Evolutionary conservation across 2,113 vertebrate genomes (phyloP), one percentile per base, ranked within the genome.

Genomic region (Phodopus roborovskii): DNA sequence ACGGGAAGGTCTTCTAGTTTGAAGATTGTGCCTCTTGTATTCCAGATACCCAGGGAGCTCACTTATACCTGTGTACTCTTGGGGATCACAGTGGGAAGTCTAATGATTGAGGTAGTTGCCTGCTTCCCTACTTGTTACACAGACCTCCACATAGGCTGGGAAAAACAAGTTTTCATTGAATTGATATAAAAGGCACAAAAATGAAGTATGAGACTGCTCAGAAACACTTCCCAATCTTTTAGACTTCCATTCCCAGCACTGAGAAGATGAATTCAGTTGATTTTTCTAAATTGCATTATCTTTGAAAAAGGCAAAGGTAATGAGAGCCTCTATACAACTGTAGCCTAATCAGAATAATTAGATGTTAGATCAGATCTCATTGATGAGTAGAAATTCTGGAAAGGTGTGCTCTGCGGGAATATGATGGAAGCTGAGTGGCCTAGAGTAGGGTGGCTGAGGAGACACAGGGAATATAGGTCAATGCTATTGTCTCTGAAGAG

Each of bases 331-430:
- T 58, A 70, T 58, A 68, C 11, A 12, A 71, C 87, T 92, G 79
- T 74, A 36, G 53, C 53, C 6, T 73, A 81, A 96, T 91, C 50
- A 92, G 70, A 94, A 91, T 92, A 96, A 94, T 95, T 91, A 91
- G 79, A 73, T 91, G 82, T 92, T 93, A 91, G 64, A 42, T 87
- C 45, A 45, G 17, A 60, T 71, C 66, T 89, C 58, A 5, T 8
- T 91, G 77, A n/a, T 45, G 30, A 88, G 70, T 73, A 66, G 30
- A 60, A 92, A 50, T 90, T 74, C 22, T 95, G n/a, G 36, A 85
- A 78, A 86, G n/a, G 50, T 78, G 36, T 2, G n/a, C 6, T 94
- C 62, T 77, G 7, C 45, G 48, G 89, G 39, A 20, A 36, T 95
- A 48, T 62, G 33, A n/a, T 28, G 56, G 48, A 71, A 70, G n/a